These are phyloP conservation scores for Lamprologus speciosus DNA, from an alignment of 2,113 vertebrate species.

Conservation along the genomic window DNA sequence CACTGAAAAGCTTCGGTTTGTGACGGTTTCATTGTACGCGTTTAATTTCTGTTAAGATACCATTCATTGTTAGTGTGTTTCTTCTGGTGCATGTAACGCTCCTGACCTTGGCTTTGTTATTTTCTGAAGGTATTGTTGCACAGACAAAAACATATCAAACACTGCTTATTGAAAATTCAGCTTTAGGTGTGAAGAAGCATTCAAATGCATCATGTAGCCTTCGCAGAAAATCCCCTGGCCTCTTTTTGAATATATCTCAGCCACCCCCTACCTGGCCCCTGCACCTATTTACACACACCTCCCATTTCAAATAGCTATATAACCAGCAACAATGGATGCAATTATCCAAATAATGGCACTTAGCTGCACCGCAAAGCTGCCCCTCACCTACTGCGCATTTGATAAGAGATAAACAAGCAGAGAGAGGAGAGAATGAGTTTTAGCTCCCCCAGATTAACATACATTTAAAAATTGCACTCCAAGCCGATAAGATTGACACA, in stretches of 20 bases:
- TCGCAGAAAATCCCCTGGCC: conserved; percentile 44
- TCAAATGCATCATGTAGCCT: conserved; percentile 48
- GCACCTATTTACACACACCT: conserved; percentile 67
- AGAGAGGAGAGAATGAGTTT: conserved; percentile 59
- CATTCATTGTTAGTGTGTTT: background rate
- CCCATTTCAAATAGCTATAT: conserved; percentile 67
- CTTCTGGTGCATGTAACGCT: background rate
- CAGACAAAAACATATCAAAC: conserved; percentile 34
- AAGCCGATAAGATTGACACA: conserved; percentile 72
- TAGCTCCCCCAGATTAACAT: conserved; percentile 72
- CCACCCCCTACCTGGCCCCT: conserved; percentile 51
- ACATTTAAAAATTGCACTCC: conserved; percentile 74
- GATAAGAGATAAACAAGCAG: conserved; percentile 69
- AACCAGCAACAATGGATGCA: conserved; percentile 70
- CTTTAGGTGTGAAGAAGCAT: conserved; percentile 20
- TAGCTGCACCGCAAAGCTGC: conserved; percentile 54
- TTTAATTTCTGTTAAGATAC: background rate
- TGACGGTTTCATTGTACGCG: background rate
- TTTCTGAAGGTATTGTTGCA: conserved; percentile 31
- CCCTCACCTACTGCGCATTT: conserved; percentile 68
- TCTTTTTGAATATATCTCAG: conserved; percentile 35
- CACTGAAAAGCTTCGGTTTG: background rate
- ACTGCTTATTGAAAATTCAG: conserved; percentile 48
- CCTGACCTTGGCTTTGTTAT: conserved; percentile 33
- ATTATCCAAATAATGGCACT: conserved; percentile 76